phyloP scores from a whole-genome alignment of 2,113 vertebrate genomes.

The Zapornia atra region DNA sequence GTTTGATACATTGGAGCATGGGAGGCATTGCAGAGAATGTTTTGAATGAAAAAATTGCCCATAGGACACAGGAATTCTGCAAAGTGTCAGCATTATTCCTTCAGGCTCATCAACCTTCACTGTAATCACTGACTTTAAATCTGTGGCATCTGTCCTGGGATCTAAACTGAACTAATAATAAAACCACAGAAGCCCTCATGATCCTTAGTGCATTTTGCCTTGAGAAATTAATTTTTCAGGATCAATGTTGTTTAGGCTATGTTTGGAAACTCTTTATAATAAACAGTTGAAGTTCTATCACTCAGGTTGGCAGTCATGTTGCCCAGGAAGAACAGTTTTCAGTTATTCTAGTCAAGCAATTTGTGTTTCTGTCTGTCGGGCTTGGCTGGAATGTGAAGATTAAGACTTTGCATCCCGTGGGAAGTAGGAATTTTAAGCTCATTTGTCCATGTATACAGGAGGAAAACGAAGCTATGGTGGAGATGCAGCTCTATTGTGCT shows the following conservation, averaged over 20 bases:
- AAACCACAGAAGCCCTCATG: not conserved
- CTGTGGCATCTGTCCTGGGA: not conserved
- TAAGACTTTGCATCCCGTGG: not conserved
- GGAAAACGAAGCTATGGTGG: not conserved
- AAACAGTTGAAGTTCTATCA: not conserved
- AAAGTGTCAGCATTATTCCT: fast-evolving
- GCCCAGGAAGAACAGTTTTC: not conserved
- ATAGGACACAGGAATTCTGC: not conserved
- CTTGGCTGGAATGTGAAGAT: not conserved
- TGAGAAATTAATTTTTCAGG: not conserved
- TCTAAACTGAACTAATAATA: not conserved
- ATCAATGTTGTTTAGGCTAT: not conserved
- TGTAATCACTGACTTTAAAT: not conserved
- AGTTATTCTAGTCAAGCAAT: not conserved
- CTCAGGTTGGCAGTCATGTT: not conserved
- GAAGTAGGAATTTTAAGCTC: not conserved
- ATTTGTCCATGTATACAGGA: fast-evolving
- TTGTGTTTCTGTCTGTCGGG: not conserved
- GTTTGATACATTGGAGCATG: fast-evolving
- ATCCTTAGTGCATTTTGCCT: not conserved
- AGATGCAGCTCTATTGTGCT: not conserved
- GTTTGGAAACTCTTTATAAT: not conserved
- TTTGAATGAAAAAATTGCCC: not conserved
- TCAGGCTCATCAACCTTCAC: not conserved
- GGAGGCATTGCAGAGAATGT: fast-evolving